Evolutionary conservation across 92 coral and sea anemone genomes (phyloP), one percentile per base, ranked within the genome.

Genomic region (Umimayanthus kanabou): DNA sequence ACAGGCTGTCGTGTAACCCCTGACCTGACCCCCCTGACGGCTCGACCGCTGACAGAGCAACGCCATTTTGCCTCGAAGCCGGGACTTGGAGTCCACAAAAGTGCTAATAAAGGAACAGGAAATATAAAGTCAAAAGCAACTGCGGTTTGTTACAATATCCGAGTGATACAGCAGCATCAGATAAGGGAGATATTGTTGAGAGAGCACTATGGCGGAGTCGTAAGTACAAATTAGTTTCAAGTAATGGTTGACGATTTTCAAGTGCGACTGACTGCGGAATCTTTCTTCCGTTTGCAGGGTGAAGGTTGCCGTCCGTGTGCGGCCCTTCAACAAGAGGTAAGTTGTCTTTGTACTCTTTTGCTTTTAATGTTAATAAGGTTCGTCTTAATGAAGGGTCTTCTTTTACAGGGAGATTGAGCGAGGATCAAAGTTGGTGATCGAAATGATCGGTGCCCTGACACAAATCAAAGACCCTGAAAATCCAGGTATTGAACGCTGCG

Each of bases 271-370:
- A 64, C 64, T 49, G 79, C 10, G 14, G 45, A 76, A 53, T 47
- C 22, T 80, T 47, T 42, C 75, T 87, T 87, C 53, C 71, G 45
- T 39, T 76, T 73, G 72, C 75, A 97, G 99, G 93, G 99, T 97
- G 88, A 97, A 97, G 93, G 99, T 97, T 5, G 99, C 99, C 77
- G 99, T 97, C 33, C 97, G 99, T 29, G 98, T 97, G 39, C 96
- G 99, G 57, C 99, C 99, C 74, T 97, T 97, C 89, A 97, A 97
- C 90, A 90, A 95, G 86, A 95, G 99, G 99, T 97, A 92, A 87
- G 86, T 76, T 25, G 37, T 53, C 5, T 4, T 76, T 33, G 39
- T 85, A n/a, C 70, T 29, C 33, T 90, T 55, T 0, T 69, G 77
- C 42, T 72, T 14, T 16, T 67, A 9, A 39, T 42, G 72, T 4